Percentiles rank a stretch among this genome's conserved stretches.
Conservation (phyloP, 2,113 vertebrate species). For the Oncorhynchus tshawytscha region DNA sequence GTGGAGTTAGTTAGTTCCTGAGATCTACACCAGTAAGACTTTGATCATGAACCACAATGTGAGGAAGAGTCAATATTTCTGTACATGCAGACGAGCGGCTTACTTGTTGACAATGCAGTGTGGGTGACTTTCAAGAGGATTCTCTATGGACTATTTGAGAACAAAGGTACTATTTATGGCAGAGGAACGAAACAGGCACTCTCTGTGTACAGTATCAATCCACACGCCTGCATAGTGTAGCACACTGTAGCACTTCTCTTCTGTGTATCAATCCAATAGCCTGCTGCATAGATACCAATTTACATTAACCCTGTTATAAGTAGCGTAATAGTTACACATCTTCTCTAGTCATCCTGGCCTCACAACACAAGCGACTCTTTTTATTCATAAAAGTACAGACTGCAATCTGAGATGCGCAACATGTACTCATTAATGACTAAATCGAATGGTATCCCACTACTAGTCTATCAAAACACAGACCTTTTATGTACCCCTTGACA, state of each 20-base stretch:
- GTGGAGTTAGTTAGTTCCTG: no score
- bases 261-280: no score
- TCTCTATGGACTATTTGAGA: neutral
- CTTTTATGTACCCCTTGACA: neutral
- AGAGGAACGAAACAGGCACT: neutral
- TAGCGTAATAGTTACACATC: no score
- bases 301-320: no score
- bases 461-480: neutral
- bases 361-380: no score
- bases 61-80: neutral
- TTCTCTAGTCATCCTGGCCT: no score
- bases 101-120: neutral
- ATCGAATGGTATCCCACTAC: neutral
- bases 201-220: neutral
- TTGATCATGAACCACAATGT: neutral
- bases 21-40: no score
- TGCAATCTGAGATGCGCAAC: neutral
- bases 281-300: no score
- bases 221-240: neutral
- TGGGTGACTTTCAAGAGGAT: neutral
- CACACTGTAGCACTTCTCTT: no score
- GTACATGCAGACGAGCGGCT: neutral
- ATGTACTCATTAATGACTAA: neutral
- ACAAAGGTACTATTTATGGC: constrained; percentile 1
- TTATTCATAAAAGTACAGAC: no score